Evolutionary conservation across 2,113 vertebrate species (phyloP).

Genomic region (Triplophysa rosa): DNA sequence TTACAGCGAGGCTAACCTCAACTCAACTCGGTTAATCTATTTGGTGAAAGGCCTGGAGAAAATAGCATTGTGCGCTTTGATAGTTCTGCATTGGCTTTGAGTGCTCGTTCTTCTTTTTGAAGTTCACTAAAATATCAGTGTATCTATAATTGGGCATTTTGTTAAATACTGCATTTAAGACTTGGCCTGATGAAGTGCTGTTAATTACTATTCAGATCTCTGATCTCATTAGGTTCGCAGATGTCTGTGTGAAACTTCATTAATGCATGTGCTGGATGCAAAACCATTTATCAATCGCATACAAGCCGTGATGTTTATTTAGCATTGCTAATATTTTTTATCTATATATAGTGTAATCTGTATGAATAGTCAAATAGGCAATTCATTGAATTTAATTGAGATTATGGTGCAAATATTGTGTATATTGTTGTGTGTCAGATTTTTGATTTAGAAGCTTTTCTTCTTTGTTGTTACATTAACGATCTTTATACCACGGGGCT

Average conservation of each 20-base stretch:
- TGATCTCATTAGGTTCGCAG: slow-evolving; percentile 25
- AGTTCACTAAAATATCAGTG: background rate
- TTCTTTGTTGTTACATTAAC: too few species aligned
- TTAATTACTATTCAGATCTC: slow-evolving; percentile 32
- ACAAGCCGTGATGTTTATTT: background rate
- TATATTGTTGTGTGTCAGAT: too few species aligned
- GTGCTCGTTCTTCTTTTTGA: background rate
- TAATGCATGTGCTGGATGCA: background rate
- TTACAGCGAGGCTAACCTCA: slow-evolving; percentile 26
- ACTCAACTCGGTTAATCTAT: slow-evolving; percentile 13
- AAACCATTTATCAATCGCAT: background rate
- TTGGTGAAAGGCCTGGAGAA: slow-evolving; percentile 3
- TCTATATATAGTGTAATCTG: background rate
- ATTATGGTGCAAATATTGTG: too few species aligned
- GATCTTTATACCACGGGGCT: too few species aligned
- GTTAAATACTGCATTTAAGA: slow-evolving; percentile 32
- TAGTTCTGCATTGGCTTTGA: background rate
- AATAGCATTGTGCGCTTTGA: background rate
- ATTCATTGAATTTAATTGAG: too few species aligned
- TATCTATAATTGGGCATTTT: slow-evolving; percentile 20
- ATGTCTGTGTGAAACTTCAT: background rate
- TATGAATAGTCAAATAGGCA: background rate
- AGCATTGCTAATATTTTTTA: background rate
- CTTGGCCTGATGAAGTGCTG: background rate
- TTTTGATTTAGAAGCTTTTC: too few species aligned